Evolutionary conservation across 1,140 invertebrate genomes (phyloP), one percentile per base, ranked within the genome.

Genomic region (Teleopsis dalmanni): DNA sequence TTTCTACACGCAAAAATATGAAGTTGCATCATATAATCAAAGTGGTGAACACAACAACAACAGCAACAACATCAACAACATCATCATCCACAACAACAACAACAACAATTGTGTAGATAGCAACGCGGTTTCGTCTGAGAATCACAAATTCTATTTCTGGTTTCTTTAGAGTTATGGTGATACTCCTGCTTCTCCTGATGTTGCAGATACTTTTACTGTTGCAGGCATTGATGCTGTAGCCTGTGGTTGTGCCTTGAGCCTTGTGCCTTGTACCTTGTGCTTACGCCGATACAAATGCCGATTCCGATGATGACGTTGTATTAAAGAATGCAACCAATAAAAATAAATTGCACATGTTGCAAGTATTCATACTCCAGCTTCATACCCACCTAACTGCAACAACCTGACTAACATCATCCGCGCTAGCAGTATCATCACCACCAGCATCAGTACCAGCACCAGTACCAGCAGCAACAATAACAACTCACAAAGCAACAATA

Each of bases 341-440:
- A 65, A 65, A 60, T 65, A 57, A 58, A 62, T 61, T 60, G 59
- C 62, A 65, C 59, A 65, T 65, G 61, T 63, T 63, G 61, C 57
- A 60, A 57, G 10, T 40, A 26, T 42, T 13, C 6, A 14, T 16
- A 10, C 23, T 14, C 5, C 40, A 5, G 14, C 25, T 14, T 13
- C 37, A 11, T 22, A n/a, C 23, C 23, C n/a, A 14, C 3, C 37
- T n/a, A 4, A n/a, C 5, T 29, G 7, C 27, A 11, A 29, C 4
- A 19, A n/a, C 26, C 40, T 29, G 16, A 41, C 22, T 16, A 6
- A 26, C 5, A 19, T n/a, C 1, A 37, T 37, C 11, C 16, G 14
- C 4, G 8, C 34, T 36, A 14, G 8, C 34, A 36, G 14, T 36
- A 7, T n/a, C 16, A 19, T 6, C 10, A 22, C 19, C 4, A 13